Conservation (phyloP, 2,797 vertebrate genomes). For the Galaxias olidus region DNA sequence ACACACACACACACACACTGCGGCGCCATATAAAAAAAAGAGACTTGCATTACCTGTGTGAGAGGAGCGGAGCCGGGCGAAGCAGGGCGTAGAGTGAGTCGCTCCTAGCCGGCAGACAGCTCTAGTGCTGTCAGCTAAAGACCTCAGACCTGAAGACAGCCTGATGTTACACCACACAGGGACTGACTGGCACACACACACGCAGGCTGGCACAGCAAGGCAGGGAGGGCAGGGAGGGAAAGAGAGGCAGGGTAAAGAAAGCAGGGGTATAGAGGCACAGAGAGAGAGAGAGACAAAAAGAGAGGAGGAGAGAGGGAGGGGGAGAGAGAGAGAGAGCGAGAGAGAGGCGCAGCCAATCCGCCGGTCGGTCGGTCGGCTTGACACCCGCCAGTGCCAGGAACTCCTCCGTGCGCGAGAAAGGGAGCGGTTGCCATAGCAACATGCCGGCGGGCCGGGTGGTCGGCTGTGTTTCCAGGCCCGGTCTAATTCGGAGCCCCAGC, state of each 20-base stretch:
- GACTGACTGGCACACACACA: too few relatives aligned
- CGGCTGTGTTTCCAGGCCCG: conserved; percentile 41
- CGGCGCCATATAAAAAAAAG: conserved; percentile 21
- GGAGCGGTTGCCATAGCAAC: conserved; percentile 88
- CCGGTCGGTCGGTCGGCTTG: conserved; percentile 50
- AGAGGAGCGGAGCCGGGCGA: background rate
- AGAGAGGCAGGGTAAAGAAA: too few relatives aligned
- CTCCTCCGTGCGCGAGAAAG: conserved; percentile 64
- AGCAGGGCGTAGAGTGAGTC: too few relatives aligned
- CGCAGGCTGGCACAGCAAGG: too few relatives aligned
- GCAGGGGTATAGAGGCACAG: conserved; percentile 44
- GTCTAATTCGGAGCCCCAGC: conserved; percentile 54
- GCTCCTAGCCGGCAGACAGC: too few relatives aligned
- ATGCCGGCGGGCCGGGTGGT: conserved; percentile 39
- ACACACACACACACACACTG: conserved; percentile 7
- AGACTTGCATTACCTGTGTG: conserved; percentile 52
- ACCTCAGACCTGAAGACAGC: too few relatives aligned
- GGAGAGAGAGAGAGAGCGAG: conserved; percentile 10
- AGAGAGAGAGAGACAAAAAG: conserved; percentile 37
- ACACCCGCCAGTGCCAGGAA: conserved; percentile 65
- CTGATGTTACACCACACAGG: too few relatives aligned
- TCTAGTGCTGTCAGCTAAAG: too few relatives aligned
- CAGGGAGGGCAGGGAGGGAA: too few relatives aligned
- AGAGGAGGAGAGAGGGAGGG: conserved; percentile 24
- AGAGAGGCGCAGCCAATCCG: conserved; percentile 10